Conservation (phyloP, 2,888 invertebrate species). For the Mamestra brassicae region DNA sequence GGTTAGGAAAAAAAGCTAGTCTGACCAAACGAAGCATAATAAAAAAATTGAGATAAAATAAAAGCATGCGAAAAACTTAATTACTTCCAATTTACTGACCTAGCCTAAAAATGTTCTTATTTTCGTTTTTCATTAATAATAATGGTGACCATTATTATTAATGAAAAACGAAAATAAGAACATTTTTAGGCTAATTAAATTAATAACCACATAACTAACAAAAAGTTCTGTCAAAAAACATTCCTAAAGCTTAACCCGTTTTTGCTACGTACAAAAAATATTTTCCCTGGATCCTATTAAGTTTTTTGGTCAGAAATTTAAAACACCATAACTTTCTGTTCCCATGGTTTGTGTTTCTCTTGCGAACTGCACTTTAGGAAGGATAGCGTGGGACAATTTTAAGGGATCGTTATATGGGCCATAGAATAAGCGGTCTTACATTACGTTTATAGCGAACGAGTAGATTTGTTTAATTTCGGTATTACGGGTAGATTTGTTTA, state of each 20-base stretch:
- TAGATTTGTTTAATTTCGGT: background rate
- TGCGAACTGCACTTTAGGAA: constrained; percentile 60
- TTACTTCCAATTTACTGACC: background rate
- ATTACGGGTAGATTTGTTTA: too few relatives aligned
- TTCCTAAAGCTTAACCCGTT: constrained; percentile 25
- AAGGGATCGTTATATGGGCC: constrained; percentile 52
- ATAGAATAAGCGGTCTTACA: constrained; percentile 36
- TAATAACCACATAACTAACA: constrained; percentile 2
- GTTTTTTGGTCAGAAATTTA: constrained; percentile 35
- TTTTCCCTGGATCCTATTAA: constrained; percentile 43
- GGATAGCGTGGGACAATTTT: constrained; percentile 64
- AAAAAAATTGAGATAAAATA: background rate
- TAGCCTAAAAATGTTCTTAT: too few relatives aligned
- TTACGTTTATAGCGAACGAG: background rate
- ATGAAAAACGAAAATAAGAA: too few relatives aligned
- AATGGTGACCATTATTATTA: background rate
- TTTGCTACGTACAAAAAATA: constrained; percentile 35
- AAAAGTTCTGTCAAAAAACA: background rate
- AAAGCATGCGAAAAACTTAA: background rate
- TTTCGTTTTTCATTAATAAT: too few relatives aligned
- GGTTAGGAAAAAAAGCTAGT: too few relatives aligned
- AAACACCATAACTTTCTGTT: constrained; percentile 51
- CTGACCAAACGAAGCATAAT: too few relatives aligned
- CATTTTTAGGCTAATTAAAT: background rate
- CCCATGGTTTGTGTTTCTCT: constrained; percentile 65